phyloP scores from a whole-genome alignment of 2,888 invertebrate species.

The Danaus chrysippus region DNA sequence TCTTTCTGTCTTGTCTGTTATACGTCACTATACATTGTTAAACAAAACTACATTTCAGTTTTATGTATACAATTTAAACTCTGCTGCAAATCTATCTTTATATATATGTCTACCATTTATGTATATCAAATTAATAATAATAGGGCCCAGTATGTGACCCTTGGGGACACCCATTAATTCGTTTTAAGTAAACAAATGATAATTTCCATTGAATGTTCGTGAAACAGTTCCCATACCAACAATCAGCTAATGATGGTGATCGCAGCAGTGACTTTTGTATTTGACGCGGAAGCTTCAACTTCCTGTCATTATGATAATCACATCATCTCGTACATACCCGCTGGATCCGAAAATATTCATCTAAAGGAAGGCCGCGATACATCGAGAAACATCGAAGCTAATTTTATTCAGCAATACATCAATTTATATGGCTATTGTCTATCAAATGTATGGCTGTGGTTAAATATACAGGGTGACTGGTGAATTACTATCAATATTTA shows the following conservation, averaged over 20 bases:
- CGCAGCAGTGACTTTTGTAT: slow-evolving; percentile 29
- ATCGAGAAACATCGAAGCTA: not conserved
- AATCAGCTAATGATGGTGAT: slow-evolving; percentile 34
- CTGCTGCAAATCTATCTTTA: not conserved
- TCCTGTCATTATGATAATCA: slow-evolving; percentile 39
- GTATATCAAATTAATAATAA: not conserved
- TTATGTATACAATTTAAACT: not conserved
- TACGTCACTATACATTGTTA: not conserved
- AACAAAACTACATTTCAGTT: not conserved
- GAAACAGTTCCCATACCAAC: slow-evolving; percentile 24
- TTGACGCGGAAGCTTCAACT: slow-evolving; percentile 35
- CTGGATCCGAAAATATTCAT: slow-evolving; percentile 15
- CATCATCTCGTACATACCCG: slow-evolving; percentile 8
- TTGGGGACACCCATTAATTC: not conserved
- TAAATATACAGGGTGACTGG: too few species aligned
- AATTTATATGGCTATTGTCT: too few species aligned
- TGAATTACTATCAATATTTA: too few species aligned
- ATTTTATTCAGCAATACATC: not conserved
- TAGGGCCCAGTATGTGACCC: not conserved
- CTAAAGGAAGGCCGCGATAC: slow-evolving; percentile 5
- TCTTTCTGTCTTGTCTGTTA: not conserved
- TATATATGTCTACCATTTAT: not conserved
- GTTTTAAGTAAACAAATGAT: slow-evolving; percentile 1
- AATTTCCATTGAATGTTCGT: slow-evolving; percentile 10
- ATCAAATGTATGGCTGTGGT: too few species aligned